Conservation (phyloP, 2,797 vertebrate species). For the Alauda arvensis region DNA sequence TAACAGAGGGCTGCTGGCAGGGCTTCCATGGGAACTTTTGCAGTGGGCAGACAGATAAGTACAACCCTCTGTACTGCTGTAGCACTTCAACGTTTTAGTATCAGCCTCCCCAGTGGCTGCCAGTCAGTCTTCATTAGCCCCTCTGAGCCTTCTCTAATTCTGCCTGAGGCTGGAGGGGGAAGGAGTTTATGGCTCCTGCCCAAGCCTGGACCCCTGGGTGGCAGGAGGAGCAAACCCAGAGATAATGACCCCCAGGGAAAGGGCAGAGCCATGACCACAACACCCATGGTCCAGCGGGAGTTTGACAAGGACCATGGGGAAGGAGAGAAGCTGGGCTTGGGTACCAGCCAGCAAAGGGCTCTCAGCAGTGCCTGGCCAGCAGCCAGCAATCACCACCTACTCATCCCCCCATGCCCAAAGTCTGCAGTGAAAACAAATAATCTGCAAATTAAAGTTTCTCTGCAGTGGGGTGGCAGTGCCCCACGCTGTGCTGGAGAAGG, state of each 20-base stretch:
- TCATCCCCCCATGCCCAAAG: background rate
- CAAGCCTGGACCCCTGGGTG: background rate
- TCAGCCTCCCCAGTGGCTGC: background rate
- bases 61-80: background rate
- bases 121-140: background rate
- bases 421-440: background rate
- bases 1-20: background rate
- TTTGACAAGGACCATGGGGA: background rate
- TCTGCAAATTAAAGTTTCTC: conserved; percentile 11
- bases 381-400: background rate
- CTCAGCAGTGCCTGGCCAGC: background rate
- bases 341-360: background rate
- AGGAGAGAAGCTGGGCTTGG: background rate
- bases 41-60: background rate
- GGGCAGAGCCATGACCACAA: background rate
- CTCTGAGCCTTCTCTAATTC: background rate
- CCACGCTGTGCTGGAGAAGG: background rate
- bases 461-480: background rate
- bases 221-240: background rate
- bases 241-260: background rate
- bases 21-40: conserved; percentile 7
- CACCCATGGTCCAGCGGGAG: background rate
- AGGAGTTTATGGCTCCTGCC: background rate
- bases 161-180: background rate
- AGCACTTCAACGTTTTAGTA: background rate